These are phyloP conservation scores for Papilio polytes DNA, from an alignment of 1,140 invertebrate genomes.

Conservation along the genomic window DNA sequence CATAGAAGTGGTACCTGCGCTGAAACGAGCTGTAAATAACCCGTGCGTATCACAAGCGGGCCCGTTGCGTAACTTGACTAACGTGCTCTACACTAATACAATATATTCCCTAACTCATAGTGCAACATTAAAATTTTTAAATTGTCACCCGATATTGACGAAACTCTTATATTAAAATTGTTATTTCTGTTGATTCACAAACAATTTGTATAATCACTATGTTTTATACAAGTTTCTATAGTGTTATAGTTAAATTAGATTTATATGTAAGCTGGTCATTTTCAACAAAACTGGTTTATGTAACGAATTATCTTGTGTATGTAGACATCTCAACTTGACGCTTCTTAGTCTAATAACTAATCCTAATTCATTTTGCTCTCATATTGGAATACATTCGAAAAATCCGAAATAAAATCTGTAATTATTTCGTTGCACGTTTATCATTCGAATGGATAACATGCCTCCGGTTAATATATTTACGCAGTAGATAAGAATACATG, in stretches of 20 bases:
- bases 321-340: no score
- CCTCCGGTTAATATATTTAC: constrained; percentile 9
- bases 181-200: no score
- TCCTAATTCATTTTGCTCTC: neutral
- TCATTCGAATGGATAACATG: neutral
- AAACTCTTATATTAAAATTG: no score
- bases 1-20: neutral
- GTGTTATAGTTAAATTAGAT: no score
- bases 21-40: constrained; percentile 30
- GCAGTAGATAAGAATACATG: neutral
- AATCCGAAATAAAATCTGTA: neutral
- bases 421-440: neutral
- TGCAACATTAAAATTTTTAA: neutral
- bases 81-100: neutral
- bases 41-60: constrained; percentile 8
- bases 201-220: no score
- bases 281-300: neutral
- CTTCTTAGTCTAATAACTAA: neutral
- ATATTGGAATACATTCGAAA: no score
- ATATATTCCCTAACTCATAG: constrained; percentile 1
- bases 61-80: constrained; percentile 18
- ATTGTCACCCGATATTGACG: neutral
- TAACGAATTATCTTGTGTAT: neutral
- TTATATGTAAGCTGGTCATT: no score
- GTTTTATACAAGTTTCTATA: no score